A percentile compares a stretch with the other conserved stretches of the same genome.
These are phyloP conservation scores for Acanthurus lineatus DNA, from an alignment of 2,797 vertebrate genomes.

Conservation along the genomic window DNA sequence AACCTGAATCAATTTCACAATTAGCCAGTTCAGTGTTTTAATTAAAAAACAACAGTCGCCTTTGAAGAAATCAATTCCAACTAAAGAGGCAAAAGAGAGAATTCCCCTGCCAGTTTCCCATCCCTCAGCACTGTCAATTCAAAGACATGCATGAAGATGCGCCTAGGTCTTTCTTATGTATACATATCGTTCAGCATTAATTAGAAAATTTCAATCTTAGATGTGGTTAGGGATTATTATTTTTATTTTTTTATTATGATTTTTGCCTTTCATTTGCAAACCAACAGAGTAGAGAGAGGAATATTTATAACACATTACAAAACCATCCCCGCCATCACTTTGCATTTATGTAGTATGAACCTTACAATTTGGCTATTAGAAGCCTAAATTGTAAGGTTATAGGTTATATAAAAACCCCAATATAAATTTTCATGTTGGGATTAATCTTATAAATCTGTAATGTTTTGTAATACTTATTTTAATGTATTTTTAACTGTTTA, in stretches of 20 bases:
- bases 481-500: too few species aligned
- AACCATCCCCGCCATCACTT: too few species aligned
- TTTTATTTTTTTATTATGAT: slow-evolving; percentile 13
- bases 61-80: slow-evolving; percentile 84
- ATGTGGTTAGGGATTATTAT: background rate
- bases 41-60: slow-evolving; percentile 85
- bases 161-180: slow-evolving; percentile 52
- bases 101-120: slow-evolving; percentile 64
- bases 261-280: background rate
- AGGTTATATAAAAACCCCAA: slow-evolving; percentile 17
- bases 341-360: background rate
- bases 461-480: background rate
- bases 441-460: background rate
- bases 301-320: too few species aligned
- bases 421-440: slow-evolving; percentile 6
- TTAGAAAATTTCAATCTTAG: slow-evolving; percentile 25
- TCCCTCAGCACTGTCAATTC: slow-evolving; percentile 72
- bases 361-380: background rate
- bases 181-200: slow-evolving; percentile 40
- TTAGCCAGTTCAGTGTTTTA: slow-evolving; percentile 85
- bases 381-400: too few species aligned
- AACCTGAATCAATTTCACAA: slow-evolving; percentile 85
- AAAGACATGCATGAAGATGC: slow-evolving; percentile 63
- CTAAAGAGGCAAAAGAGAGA: slow-evolving; percentile 75
- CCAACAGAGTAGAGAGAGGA: background rate